phyloP scores from a whole-genome alignment of 2,113 vertebrate species.

The Erythrocebus patas region DNA sequence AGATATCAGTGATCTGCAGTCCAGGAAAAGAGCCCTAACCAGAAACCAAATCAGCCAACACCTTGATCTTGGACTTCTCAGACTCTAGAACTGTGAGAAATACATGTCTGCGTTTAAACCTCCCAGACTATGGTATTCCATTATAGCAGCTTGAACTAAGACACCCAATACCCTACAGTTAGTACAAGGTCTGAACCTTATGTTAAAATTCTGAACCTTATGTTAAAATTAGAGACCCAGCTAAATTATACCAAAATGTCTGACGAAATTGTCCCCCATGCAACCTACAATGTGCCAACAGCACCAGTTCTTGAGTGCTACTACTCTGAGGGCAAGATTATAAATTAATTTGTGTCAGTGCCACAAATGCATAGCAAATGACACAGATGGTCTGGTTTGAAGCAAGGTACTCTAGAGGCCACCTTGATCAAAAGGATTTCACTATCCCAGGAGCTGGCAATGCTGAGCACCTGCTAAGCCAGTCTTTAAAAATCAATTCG shows the following conservation, averaged over 20 bases:
- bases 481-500: background rate
- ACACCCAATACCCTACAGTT: background rate
- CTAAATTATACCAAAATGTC: background rate
- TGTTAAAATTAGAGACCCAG: conserved; percentile 10
- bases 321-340: background rate
- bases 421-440: background rate
- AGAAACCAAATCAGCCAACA: background rate
- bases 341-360: background rate
- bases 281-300: background rate
- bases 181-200: background rate
- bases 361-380: background rate
- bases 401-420: background rate
- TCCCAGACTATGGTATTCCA: background rate
- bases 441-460: background rate
- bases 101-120: background rate
- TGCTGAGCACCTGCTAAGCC: background rate
- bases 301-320: background rate
- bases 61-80: background rate
- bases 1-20: background rate
- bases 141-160: background rate
- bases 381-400: background rate
- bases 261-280: background rate
- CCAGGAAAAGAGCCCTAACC: background rate
- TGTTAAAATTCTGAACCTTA: conserved; percentile 9
- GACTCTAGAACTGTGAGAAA: background rate